Percentiles rank a stretch among this genome's conserved stretches.
phyloP scores from a whole-genome alignment of 53 echinoderm and acorn worm genomes.

The Patiria pectinifera region DNA sequence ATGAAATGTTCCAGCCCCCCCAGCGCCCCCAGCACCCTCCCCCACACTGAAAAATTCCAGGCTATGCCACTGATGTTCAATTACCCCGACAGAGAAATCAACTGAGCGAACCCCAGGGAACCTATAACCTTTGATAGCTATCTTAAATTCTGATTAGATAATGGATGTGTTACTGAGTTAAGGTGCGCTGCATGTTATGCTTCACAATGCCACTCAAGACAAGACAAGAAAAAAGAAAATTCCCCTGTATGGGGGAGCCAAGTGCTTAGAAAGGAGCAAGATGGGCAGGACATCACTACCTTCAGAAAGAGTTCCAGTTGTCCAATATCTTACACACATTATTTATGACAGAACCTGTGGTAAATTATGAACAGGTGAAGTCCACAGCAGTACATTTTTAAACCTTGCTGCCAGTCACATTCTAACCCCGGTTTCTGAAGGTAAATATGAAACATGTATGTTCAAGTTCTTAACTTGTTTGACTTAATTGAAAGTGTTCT shows the following conservation, averaged over 20 bases:
- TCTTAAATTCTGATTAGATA: too few relatives aligned
- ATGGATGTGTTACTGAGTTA: not conserved
- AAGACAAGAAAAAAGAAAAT: not conserved
- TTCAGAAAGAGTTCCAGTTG: not conserved
- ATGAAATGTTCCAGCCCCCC: too few relatives aligned
- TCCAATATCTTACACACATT: not conserved
- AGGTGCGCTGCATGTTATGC: not conserved
- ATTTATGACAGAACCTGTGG: too few relatives aligned
- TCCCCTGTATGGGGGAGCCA: not conserved
- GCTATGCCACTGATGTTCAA: too few relatives aligned
- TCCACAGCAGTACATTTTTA: not conserved
- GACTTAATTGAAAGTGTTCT: not conserved
- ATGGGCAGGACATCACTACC: not conserved
- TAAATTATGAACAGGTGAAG: not conserved
- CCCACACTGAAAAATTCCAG: too few relatives aligned
- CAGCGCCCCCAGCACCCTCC: too few relatives aligned
- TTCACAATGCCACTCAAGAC: not conserved
- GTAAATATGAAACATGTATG: not conserved
- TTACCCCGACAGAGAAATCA: too few relatives aligned
- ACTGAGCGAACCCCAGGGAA: too few relatives aligned
- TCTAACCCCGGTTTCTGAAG: not conserved
- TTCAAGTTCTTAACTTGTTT: not conserved
- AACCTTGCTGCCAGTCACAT: not conserved
- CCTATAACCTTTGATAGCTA: too few relatives aligned
- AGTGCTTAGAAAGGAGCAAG: not conserved